Conservation (phyloP, 2,113 vertebrate genomes). For the Casuarius casuarius region DNA sequence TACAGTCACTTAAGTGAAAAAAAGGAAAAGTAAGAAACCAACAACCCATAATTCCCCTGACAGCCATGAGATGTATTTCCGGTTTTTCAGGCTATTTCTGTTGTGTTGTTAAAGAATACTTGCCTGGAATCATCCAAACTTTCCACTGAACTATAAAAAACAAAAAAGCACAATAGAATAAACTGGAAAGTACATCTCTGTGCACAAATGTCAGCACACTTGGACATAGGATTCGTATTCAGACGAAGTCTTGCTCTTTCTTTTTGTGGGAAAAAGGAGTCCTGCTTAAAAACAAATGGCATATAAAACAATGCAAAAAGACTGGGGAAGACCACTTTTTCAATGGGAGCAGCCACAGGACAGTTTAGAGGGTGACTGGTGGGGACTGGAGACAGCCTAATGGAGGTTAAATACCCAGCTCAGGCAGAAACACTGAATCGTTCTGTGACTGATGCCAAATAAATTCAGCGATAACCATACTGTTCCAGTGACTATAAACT, state of each 20-base stretch:
- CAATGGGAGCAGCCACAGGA: neutral
- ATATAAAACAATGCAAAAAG: constrained; percentile 66
- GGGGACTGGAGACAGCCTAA: neutral
- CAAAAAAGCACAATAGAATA: constrained; percentile 51
- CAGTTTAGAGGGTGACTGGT: neutral
- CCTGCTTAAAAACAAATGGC: constrained; percentile 67
- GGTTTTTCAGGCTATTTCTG: constrained; percentile 49
- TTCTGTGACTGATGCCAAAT: neutral
- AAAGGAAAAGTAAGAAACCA: neutral
- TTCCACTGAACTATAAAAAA: constrained; percentile 18
- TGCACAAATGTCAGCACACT: constrained; percentile 67
- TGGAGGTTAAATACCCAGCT: neutral
- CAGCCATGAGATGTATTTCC: neutral
- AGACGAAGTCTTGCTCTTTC: constrained; percentile 53
- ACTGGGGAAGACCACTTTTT: constrained; percentile 31
- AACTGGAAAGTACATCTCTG: constrained; percentile 54
- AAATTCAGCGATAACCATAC: neutral
- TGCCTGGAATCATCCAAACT: constrained; percentile 15
- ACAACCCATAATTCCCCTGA: neutral
- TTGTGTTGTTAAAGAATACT: constrained; percentile 26
- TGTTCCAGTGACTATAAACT: neutral
- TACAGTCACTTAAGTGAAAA: neutral
- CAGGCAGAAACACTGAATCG: neutral
- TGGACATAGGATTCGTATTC: constrained; percentile 60
- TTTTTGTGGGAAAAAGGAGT: constrained; percentile 31